phyloP scores from a whole-genome alignment of 2,113 vertebrate species.

The Pithys albifrons region DNA sequence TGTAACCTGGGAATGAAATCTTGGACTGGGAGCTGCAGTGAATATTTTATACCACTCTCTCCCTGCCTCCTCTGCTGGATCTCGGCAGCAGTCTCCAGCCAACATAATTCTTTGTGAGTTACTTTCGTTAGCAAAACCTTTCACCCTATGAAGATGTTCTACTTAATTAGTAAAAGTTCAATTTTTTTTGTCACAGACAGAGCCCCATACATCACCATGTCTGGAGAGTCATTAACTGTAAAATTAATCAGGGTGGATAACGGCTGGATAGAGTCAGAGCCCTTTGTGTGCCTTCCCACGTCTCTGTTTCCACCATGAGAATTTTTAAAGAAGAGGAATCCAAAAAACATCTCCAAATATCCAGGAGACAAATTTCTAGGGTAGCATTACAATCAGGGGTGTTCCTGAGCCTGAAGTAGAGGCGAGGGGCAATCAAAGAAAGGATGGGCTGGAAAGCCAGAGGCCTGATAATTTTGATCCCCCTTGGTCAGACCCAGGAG shows the following conservation, averaged over 20 bases:
- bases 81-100: slow-evolving; percentile 32
- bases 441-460: neutral
- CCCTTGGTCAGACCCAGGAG: neutral
- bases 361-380: neutral
- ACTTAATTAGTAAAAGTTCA: slow-evolving; percentile 77
- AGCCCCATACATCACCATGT: slow-evolving; percentile 63
- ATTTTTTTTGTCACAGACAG: slow-evolving; percentile 66
- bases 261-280: slow-evolving; percentile 28
- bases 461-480: neutral
- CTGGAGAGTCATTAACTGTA: slow-evolving; percentile 69
- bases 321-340: neutral
- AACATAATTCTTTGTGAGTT: slow-evolving; percentile 74
- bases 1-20: neutral
- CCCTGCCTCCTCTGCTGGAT: neutral
- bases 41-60: neutral
- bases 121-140: slow-evolving; percentile 75
- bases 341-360: neutral
- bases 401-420: neutral
- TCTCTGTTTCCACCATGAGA: neutral
- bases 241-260: slow-evolving; percentile 69
- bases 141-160: slow-evolving; percentile 72
- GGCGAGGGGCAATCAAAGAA: neutral
- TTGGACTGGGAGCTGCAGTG: neutral
- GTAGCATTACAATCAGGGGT: neutral
- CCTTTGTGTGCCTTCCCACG: neutral